Conservation (phyloP, 2,797 vertebrate genomes). For the Microctenopoma lineatum region DNA sequence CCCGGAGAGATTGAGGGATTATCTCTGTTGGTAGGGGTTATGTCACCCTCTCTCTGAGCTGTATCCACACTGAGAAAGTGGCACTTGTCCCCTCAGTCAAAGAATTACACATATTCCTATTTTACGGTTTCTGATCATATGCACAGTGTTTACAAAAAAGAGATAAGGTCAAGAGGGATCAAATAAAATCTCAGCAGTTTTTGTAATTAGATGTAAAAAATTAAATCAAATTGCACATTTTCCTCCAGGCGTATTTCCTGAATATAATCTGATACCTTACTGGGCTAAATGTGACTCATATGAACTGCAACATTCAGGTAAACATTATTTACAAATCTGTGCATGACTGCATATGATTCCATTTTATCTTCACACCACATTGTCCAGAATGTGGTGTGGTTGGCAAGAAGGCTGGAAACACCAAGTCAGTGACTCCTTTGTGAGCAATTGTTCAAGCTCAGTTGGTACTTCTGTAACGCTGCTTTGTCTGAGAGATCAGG, state of each 20-base stretch:
- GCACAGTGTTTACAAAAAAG: not conserved
- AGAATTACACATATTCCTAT: constrained; percentile 25
- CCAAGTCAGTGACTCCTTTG: constrained; percentile 72
- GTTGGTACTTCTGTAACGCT: constrained; percentile 71
- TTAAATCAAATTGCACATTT: no score
- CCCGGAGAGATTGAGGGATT: constrained; percentile 31
- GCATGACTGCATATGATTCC: constrained; percentile 1
- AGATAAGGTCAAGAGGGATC: not conserved
- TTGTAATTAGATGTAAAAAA: no score
- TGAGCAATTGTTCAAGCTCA: constrained; percentile 79
- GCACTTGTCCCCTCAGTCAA: constrained; percentile 49
- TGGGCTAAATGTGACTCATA: not conserved
- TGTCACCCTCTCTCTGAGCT: constrained; percentile 59
- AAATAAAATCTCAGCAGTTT: not conserved
- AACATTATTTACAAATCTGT: constrained; percentile 6
- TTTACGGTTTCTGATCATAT: constrained; percentile 14
- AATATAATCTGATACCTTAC: not conserved
- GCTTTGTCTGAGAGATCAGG: constrained; percentile 80
- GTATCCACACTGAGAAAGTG: constrained; percentile 43
- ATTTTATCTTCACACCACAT: constrained; percentile 24
- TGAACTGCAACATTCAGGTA: not conserved
- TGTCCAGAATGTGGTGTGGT: constrained; percentile 35
- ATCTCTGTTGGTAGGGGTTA: constrained; percentile 17
- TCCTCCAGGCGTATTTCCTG: not conserved
- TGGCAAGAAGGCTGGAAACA: constrained; percentile 50